A percentile compares a stretch with the other conserved stretches of the same genome.
Conservation (phyloP, 2,113 vertebrate genomes). For the Muntiacus reevesi region DNA sequence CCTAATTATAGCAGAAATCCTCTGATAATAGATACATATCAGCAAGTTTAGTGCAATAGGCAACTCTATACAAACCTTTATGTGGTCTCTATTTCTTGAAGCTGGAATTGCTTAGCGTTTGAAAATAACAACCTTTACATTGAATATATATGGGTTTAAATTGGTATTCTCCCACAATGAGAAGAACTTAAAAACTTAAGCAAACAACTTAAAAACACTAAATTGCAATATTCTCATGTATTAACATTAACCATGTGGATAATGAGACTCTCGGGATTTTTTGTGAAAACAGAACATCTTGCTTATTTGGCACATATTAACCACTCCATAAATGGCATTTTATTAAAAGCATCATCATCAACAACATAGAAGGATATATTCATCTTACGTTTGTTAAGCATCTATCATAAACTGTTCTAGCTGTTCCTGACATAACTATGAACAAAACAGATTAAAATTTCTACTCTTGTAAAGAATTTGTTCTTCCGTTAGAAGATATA, state of each 20-base stretch:
- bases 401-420: background rate
- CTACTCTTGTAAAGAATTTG: background rate
- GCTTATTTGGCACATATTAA: background rate
- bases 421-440: background rate
- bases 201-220: background rate
- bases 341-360: background rate
- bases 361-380: background rate
- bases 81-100: background rate
- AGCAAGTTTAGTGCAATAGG: background rate
- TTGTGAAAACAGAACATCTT: background rate
- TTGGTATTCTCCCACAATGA: background rate
- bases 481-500: background rate
- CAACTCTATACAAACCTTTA: background rate
- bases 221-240: background rate
- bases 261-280: background rate
- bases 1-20: background rate
- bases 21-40: background rate
- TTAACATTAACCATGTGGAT: background rate
- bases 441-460: background rate
- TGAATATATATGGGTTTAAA: background rate
- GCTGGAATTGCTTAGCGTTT: background rate
- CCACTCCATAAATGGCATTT: background rate
- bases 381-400: background rate
- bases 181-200: background rate
- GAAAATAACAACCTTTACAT: background rate